phyloP scores from a whole-genome alignment of 2,888 invertebrate genomes.

The Cantharis rufa region DNA sequence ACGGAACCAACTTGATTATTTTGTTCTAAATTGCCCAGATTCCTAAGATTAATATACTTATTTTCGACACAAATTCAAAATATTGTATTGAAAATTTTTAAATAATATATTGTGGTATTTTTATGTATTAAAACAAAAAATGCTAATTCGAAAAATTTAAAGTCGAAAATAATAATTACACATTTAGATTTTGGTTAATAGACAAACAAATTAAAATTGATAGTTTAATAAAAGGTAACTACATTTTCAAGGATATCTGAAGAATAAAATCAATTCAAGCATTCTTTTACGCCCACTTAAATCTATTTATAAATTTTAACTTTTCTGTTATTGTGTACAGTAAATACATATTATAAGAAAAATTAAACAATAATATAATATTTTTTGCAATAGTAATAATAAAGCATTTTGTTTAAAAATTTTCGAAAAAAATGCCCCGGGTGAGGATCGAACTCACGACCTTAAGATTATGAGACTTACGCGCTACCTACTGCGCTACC shows the following conservation, averaged over 20 bases:
- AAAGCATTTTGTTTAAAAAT: not conserved
- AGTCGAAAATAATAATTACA: not conserved
- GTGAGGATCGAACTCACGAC: constrained; percentile 96
- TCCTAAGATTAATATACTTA: no score
- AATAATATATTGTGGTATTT: no score
- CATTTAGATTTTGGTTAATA: not conserved
- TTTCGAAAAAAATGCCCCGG: constrained; percentile 68
- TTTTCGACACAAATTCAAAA: no score
- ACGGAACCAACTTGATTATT: constrained; percentile 43
- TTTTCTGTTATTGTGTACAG: not conserved
- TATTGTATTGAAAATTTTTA: no score
- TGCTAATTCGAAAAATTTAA: not conserved
- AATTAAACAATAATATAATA: not conserved
- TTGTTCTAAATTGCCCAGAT: not conserved
- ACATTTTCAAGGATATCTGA: not conserved
- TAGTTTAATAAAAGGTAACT: not conserved
- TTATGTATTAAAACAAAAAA: no score
- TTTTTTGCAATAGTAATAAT: not conserved
- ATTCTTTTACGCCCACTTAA: not conserved
- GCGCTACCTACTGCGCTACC: constrained; percentile 88
- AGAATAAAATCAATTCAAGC: not conserved
- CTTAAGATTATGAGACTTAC: constrained; percentile 92
- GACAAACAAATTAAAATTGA: not conserved
- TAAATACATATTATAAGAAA: not conserved
- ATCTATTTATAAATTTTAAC: not conserved